These are phyloP conservation scores for Apantesis nais DNA, from an alignment of 2,888 invertebrate species.

Conservation along the genomic window DNA sequence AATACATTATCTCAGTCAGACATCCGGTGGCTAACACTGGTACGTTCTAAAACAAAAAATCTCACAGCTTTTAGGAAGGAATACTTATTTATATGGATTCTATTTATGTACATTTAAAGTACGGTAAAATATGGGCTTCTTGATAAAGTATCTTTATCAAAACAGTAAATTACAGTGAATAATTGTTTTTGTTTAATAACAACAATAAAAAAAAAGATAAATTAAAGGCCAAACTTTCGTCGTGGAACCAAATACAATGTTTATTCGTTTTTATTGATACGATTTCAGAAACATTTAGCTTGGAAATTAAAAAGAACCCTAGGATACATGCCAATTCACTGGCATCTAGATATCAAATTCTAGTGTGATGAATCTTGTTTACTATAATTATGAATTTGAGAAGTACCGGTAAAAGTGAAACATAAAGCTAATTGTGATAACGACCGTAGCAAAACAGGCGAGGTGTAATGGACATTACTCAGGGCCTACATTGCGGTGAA, in stretches of 20 bases:
- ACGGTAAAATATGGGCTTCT: background rate
- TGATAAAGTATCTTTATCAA: background rate
- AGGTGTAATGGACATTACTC: slow-evolving; percentile 39
- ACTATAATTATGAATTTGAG: background rate
- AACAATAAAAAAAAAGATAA: background rate
- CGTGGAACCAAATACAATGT: background rate
- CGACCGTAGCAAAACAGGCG: slow-evolving; percentile 26
- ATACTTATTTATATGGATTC: slow-evolving; percentile 11
- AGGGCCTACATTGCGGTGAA: slow-evolving; percentile 39
- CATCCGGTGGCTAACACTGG: slow-evolving; percentile 55
- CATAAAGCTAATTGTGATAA: slow-evolving; percentile 39
- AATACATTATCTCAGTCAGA: slow-evolving; percentile 67
- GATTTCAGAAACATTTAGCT: background rate
- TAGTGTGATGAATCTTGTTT: background rate
- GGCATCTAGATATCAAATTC: background rate
- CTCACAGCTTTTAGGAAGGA: slow-evolving; percentile 54
- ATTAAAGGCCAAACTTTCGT: background rate
- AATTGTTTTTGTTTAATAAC: background rate
- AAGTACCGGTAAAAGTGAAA: slow-evolving; percentile 19
- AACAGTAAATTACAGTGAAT: background rate
- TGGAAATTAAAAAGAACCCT: background rate
- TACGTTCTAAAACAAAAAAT: slow-evolving; percentile 53
- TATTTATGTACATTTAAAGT: background rate
- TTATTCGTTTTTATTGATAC: background rate
- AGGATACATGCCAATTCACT: background rate